Conservation (phyloP, 2,797 vertebrate species). For the Tokudaia muenninki region DNA sequence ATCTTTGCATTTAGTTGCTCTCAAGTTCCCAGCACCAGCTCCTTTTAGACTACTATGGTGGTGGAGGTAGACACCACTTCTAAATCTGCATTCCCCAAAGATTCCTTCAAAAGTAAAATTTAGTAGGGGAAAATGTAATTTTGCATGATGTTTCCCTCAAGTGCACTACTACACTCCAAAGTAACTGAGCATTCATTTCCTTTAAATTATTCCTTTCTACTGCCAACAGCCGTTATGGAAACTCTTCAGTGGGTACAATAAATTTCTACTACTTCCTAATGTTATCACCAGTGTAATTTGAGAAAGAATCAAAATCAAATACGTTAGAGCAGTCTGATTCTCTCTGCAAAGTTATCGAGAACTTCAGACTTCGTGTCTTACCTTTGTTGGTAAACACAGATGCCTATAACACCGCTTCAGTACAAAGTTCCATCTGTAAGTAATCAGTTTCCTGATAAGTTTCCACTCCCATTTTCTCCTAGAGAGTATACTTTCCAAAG, state of each 20-base stretch:
- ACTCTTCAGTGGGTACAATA: constrained; percentile 49
- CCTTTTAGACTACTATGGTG: background rate
- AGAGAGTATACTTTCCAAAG: constrained; percentile 1
- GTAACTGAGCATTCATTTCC: constrained; percentile 56
- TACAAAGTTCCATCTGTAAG: constrained; percentile 61
- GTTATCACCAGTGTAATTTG: constrained; percentile 65
- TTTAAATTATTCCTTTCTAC: constrained; percentile 43
- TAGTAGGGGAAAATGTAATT: constrained; percentile 49
- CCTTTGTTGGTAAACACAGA: constrained; percentile 65
- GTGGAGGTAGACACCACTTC: constrained; percentile 16
- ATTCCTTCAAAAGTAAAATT: constrained; percentile 58
- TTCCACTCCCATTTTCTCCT: constrained; percentile 45
- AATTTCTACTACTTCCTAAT: constrained; percentile 56
- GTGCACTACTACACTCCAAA: constrained; percentile 32
- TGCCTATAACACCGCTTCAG: constrained; percentile 9
- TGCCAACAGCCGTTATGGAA: constrained; percentile 67
- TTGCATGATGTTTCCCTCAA: constrained; percentile 56
- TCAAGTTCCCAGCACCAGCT: background rate
- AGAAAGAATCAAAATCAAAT: constrained; percentile 31
- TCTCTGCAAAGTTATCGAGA: constrained; percentile 25
- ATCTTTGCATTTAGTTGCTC: background rate
- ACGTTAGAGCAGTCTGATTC: constrained; percentile 55
- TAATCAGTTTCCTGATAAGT: constrained; percentile 56
- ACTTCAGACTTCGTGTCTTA: constrained; percentile 73
- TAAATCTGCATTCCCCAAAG: background rate